A percentile compares a stretch with the other conserved stretches of the same genome.
Conservation (phyloP, 2,888 invertebrate genomes). For the Lysandra coridon region DNA sequence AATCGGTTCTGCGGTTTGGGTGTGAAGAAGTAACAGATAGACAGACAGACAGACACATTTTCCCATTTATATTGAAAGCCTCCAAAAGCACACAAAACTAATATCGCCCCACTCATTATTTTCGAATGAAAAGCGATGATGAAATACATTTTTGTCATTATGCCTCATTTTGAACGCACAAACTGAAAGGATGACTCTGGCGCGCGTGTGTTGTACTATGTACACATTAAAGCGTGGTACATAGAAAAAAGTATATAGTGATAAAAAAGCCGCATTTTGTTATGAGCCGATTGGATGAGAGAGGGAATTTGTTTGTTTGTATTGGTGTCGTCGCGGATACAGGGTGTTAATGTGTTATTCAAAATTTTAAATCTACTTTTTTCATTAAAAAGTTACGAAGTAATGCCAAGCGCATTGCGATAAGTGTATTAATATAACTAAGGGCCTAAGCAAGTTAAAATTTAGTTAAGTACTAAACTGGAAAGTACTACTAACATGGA, state of each 20-base stretch:
- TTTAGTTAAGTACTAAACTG: no score
- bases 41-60: no score
- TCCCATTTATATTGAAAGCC: not conserved
- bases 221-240: conserved; percentile 57
- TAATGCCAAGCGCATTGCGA: no score
- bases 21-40: no score
- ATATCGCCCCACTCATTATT: not conserved
- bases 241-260: conserved; percentile 80
- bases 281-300: conserved; percentile 72
- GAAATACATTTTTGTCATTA: conserved; percentile 21
- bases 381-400: conserved; percentile 30
- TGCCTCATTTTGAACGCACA: conserved; percentile 32
- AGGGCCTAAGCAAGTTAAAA: no score
- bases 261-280: conserved; percentile 79
- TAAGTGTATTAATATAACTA: no score
- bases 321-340: conserved; percentile 51
- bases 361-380: conserved; percentile 37
- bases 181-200: conserved; percentile 41
- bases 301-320: conserved; percentile 61
- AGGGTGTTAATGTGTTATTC: conserved; percentile 54
- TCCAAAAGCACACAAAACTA: not conserved
- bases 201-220: conserved; percentile 48
- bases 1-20: no score
- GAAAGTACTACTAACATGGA: no score
- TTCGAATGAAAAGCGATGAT: conserved; percentile 28